A percentile compares a stretch with the other conserved stretches of the same genome.
These are phyloP conservation scores for Propithecus perrieri DNA, from an alignment of 2,797 vertebrate genomes.

Conservation along the genomic window DNA sequence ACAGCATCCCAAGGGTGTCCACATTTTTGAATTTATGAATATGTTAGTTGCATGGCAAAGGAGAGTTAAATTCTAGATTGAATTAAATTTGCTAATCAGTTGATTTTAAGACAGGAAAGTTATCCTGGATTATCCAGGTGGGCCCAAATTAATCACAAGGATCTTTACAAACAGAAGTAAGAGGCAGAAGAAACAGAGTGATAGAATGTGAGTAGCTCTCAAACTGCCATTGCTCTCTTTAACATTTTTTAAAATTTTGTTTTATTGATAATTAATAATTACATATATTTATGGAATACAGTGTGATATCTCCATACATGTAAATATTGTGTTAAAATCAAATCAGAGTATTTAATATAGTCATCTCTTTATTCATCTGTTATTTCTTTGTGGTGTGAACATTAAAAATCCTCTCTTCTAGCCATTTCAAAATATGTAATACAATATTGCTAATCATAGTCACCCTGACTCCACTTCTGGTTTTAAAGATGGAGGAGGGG, in stretches of 20 bases:
- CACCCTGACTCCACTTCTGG: not conserved
- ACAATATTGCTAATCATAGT: not conserved
- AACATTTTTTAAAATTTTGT: not conserved
- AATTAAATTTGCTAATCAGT: not conserved
- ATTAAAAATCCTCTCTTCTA: not conserved
- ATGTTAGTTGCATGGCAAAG: not conserved
- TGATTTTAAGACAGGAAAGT: not conserved
- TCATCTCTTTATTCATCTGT: not conserved
- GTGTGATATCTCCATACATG: not conserved
- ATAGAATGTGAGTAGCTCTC: not conserved
- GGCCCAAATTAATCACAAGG: not conserved
- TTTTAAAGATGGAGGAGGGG: not conserved
- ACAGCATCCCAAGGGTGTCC: not conserved
- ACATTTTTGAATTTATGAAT: too few species aligned
- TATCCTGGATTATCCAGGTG: not conserved
- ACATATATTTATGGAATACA: not conserved
- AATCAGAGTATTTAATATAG: not conserved
- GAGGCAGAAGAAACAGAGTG: not conserved
- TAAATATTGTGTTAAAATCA: not conserved
- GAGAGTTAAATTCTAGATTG: not conserved
- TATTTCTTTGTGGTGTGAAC: not conserved
- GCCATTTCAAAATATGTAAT: not conserved
- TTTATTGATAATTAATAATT: not conserved
- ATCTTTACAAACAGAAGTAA: not conserved
- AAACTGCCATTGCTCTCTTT: not conserved